Percentiles rank a stretch among this genome's conserved stretches.
These are phyloP conservation scores for Cololabis saira DNA, from an alignment of 2,113 vertebrate species.

Conservation along the genomic window DNA sequence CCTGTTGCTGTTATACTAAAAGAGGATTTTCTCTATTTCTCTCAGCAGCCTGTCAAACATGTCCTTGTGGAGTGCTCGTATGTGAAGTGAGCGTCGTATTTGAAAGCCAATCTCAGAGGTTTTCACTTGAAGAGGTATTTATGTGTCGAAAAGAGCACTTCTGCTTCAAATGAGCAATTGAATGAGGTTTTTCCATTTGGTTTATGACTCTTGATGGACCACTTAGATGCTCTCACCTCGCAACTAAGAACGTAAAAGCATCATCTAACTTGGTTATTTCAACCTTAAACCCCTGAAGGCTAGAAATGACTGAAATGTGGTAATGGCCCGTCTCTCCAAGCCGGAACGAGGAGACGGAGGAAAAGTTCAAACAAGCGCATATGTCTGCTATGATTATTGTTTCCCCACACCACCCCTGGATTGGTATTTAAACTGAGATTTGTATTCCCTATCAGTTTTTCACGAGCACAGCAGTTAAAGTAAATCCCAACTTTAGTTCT, in stretches of 20 bases:
- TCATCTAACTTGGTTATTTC: too few relatives aligned
- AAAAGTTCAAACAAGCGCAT: too few relatives aligned
- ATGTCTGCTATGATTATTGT: too few relatives aligned
- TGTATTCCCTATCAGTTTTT: too few relatives aligned
- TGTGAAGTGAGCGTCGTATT: background rate
- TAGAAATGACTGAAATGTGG: too few relatives aligned
- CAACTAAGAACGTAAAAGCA: background rate
- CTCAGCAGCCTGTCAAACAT: background rate
- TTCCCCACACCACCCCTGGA: too few relatives aligned
- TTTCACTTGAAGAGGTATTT: background rate
- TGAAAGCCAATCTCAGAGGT: conserved; percentile 6
- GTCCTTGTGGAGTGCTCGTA: background rate
- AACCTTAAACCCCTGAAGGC: too few relatives aligned
- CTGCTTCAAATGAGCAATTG: conserved; percentile 18
- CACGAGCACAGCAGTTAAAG: too few relatives aligned
- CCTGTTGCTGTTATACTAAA: background rate
- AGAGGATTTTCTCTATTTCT: background rate
- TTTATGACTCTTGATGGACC: conserved; percentile 6
- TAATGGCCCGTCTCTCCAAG: too few relatives aligned
- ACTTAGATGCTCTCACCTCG: background rate
- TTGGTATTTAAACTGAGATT: too few relatives aligned
- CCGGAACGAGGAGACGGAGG: too few relatives aligned
- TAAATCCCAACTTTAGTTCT: too few relatives aligned
- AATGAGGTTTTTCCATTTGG: conserved; percentile 9
- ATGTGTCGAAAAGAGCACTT: conserved; percentile 11